phyloP scores from a whole-genome alignment of 2,797 vertebrate species.

The Sebastes iracundus region DNA sequence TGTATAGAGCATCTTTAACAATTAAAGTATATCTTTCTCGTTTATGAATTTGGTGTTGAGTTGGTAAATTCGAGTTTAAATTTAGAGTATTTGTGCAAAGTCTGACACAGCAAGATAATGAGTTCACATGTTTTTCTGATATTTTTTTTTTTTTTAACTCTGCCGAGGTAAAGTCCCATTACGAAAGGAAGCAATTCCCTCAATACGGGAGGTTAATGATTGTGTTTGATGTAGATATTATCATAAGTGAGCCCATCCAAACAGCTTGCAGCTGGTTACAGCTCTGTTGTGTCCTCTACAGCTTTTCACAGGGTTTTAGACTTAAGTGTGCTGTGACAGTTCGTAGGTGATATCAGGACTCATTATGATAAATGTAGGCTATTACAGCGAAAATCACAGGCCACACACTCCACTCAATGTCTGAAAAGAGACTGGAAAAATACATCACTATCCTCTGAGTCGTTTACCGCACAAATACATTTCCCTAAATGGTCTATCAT shows the following conservation, averaged over 20 bases:
- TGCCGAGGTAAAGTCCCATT: slow-evolving; percentile 18
- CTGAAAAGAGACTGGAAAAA: slow-evolving; percentile 12
- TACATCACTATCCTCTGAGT: slow-evolving; percentile 3
- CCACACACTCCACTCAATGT: background rate
- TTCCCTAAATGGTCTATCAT: slow-evolving; percentile 2
- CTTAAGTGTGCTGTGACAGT: slow-evolving; percentile 38
- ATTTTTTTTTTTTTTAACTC: slow-evolving; percentile 4
- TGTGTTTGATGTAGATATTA: slow-evolving; percentile 56
- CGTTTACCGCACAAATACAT: background rate
- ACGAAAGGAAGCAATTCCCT: slow-evolving; percentile 52
- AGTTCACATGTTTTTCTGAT: background rate
- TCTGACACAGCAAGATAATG: background rate
- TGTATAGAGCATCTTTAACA: background rate
- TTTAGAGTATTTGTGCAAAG: background rate
- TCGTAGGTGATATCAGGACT: slow-evolving; percentile 45
- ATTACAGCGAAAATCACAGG: slow-evolving; percentile 42
- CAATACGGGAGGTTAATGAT: slow-evolving; percentile 56
- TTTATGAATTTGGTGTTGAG: background rate
- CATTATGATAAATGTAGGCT: slow-evolving; percentile 40
- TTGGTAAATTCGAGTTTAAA: background rate
- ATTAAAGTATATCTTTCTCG: background rate
- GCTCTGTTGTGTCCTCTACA: slow-evolving; percentile 36
- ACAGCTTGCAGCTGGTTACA: slow-evolving; percentile 59
- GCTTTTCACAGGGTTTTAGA: slow-evolving; percentile 43
- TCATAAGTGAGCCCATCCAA: slow-evolving; percentile 57